These are phyloP conservation scores for Drosophila baimaii DNA, from an alignment of 1,140 invertebrate genomes.

Conservation along the genomic window DNA sequence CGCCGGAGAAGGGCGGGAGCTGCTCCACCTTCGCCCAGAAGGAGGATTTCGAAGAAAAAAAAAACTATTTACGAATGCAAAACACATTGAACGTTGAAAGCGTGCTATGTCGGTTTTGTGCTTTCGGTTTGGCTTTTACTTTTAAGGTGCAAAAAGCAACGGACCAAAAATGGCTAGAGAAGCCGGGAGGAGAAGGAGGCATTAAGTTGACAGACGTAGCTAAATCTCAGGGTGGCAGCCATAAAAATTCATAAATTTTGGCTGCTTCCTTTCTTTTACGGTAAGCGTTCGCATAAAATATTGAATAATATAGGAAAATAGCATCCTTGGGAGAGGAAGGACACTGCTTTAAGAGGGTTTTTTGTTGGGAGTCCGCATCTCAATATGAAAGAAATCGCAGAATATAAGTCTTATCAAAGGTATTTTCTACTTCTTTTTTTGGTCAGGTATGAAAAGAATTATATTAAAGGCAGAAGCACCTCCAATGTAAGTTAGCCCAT, in stretches of 20 bases:
- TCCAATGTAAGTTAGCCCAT: background rate
- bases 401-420: background rate
- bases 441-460: no score
- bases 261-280: slow-evolving; percentile 8
- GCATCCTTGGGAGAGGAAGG: background rate
- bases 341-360: background rate
- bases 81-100: slow-evolving; percentile 75
- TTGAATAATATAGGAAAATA: background rate
- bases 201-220: slow-evolving; percentile 65
- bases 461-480: background rate
- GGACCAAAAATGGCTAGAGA: slow-evolving; percentile 22
- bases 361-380: no score
- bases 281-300: background rate
- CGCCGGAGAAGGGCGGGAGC: background rate
- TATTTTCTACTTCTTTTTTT: no score
- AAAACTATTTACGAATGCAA: slow-evolving; percentile 77
- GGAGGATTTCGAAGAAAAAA: slow-evolving; percentile 6
- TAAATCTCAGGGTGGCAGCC: slow-evolving; percentile 63
- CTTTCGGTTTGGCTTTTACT: slow-evolving; percentile 64
- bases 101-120: slow-evolving; percentile 57
- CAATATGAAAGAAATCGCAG: background rate
- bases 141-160: slow-evolving; percentile 63
- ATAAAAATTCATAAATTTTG: slow-evolving; percentile 77
- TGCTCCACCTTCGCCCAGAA: background rate
- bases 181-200: slow-evolving; percentile 22